A percentile compares a stretch with the other conserved stretches of the same genome.
phyloP scores from a whole-genome alignment of 2,113 vertebrate species.

The Colius striatus region DNA sequence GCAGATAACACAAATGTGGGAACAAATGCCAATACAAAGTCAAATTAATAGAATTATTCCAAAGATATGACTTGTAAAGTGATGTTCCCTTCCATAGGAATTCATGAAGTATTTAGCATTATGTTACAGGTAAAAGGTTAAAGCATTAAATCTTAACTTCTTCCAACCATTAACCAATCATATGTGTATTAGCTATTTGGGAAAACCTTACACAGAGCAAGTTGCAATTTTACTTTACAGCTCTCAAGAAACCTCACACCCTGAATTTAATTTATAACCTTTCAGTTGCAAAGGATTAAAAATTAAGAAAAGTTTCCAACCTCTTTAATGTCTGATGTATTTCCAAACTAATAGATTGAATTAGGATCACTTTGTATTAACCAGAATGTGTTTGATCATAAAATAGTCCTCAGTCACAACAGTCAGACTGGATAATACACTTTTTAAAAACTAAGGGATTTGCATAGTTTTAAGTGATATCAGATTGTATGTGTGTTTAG shows the following conservation, averaged over 20 bases:
- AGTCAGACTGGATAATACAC: background rate
- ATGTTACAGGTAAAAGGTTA: background rate
- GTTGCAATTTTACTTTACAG: background rate
- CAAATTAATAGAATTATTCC: background rate
- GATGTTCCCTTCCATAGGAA: background rate
- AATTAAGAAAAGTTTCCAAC: background rate
- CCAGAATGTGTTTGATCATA: background rate
- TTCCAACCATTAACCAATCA: background rate
- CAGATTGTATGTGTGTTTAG: background rate
- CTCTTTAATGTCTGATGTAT: background rate
- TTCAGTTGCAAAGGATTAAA: background rate
- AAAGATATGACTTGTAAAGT: background rate
- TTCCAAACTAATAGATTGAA: background rate
- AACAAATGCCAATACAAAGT: background rate
- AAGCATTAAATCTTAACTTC: background rate
- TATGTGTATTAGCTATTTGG: background rate
- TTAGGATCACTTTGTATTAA: background rate
- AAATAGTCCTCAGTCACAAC: background rate
- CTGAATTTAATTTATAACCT: background rate
- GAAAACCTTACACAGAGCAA: background rate
- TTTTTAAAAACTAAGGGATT: rapidly evolving
- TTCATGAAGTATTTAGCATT: background rate
- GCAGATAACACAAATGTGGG: background rate
- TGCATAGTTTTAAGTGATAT: background rate
- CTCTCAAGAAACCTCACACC: background rate